Evolutionary conservation across 2,113 vertebrate species (phyloP), one percentile per base, ranked within the genome.

Genomic region (Aviceda subcristata): DNA sequence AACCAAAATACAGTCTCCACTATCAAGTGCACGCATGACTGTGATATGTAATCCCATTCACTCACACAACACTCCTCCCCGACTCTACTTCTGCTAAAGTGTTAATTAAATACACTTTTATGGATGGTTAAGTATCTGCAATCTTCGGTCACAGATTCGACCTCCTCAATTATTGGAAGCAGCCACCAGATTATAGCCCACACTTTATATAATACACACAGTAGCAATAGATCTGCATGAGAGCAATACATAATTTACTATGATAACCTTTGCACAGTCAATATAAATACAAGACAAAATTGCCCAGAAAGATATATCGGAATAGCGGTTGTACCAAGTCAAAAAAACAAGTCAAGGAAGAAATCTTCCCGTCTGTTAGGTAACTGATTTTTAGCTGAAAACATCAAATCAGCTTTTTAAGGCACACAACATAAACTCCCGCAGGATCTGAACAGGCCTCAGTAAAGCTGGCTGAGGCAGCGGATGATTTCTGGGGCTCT

Each of bases 81-180:
- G 0, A 34, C 90, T 82, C 63, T 17, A 5, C 76, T 73, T 18
- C 19, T 36, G 51, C 82, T 92, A 8, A 82, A 95, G 84, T 34
- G 67, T 90, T 96, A 96, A 96, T 94, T 93, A 94, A 96, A 90
- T 48, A 82, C 50, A 71, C 68, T 95, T 90, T 88, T 95, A 88
- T 41, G 90, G 72, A 79, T 53, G 90, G 95, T 64, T 90, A 86
- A 90, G 77, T 90, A 95, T 84, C 92, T 91, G 60, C 91, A 81
- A 96, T 92, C 94, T 96, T 91, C 4, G 8, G 80, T 53, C 84
- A 56, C 78, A 90, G 72, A 92, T 80, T 85, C 86, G 94, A 97
- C 95, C 96, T 76, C 96, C 72, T 73, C 85, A 88, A 41, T 93
- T 87, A 97, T 62, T 63, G 72, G 74, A 88, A 83, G 83, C 90